These are phyloP conservation scores for Papilio machaon DNA, from an alignment of 1,140 invertebrate species.

Conservation along the genomic window DNA sequence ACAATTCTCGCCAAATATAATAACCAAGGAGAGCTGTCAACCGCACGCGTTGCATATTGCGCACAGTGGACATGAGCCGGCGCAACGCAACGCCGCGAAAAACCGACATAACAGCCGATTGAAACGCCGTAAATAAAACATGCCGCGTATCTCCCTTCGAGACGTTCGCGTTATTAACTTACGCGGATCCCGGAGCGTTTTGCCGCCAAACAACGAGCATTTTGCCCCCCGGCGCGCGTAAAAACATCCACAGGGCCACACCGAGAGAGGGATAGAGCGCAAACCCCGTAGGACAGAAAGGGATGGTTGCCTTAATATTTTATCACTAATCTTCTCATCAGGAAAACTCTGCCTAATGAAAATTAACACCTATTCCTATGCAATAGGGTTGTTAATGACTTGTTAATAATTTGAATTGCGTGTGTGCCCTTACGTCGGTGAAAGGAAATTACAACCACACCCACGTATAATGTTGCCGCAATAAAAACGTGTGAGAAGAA, in stretches of 20 bases:
- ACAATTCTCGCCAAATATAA: slow-evolving; percentile 45
- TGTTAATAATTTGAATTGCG: slow-evolving; percentile 59
- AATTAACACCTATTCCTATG: slow-evolving; percentile 44
- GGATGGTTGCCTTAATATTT: slow-evolving; percentile 77
- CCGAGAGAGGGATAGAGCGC: slow-evolving; percentile 61
- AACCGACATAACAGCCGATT: slow-evolving; percentile 72
- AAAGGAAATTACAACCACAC: slow-evolving; percentile 82
- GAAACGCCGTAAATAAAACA: slow-evolving; percentile 81
- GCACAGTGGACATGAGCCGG: slow-evolving; percentile 53
- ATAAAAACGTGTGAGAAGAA: slow-evolving; percentile 81
- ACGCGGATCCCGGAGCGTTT: slow-evolving; percentile 79
- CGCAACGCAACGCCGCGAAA: slow-evolving; percentile 53
- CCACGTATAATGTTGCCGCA: slow-evolving; percentile 82
- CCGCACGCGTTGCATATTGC: slow-evolving; percentile 58
- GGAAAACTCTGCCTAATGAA: slow-evolving; percentile 41
- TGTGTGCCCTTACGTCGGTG: slow-evolving; percentile 81
- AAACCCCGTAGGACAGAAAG: slow-evolving; percentile 61
- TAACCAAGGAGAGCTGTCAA: slow-evolving; percentile 61
- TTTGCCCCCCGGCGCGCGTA: slow-evolving; percentile 80
- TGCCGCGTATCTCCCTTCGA: slow-evolving; percentile 72
- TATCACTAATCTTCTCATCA: slow-evolving; percentile 77
- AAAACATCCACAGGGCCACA: slow-evolving; percentile 71
- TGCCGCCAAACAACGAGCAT: slow-evolving; percentile 81
- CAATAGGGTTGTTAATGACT: slow-evolving; percentile 52
- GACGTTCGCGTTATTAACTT: slow-evolving; percentile 79